Conservation (phyloP, 2,888 invertebrate genomes). For the Perizoma flavofasciatum region DNA sequence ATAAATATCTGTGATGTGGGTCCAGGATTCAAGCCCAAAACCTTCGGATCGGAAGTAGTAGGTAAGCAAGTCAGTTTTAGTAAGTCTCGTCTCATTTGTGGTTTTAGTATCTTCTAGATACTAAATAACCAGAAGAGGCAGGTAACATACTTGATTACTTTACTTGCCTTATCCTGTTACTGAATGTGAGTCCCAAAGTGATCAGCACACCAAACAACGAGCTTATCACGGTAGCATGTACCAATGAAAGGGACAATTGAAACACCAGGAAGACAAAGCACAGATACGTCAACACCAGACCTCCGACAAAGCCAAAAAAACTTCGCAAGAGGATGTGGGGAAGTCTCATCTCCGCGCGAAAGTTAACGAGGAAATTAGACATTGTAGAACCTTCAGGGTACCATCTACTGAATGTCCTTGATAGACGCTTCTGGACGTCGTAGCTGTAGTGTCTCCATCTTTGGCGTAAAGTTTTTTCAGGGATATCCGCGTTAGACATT, state of each 20-base stretch:
- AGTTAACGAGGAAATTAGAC: slow-evolving; percentile 57
- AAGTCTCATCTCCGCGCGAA: slow-evolving; percentile 76
- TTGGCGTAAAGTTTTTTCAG: slow-evolving; percentile 70
- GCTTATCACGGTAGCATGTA: slow-evolving; percentile 85
- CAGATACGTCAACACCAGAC: slow-evolving; percentile 85
- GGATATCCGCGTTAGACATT: slow-evolving; percentile 65
- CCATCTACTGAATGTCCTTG: slow-evolving; percentile 59
- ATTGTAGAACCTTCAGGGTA: slow-evolving; percentile 67
- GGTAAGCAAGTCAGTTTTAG: too few relatives aligned
- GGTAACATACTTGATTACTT: too few relatives aligned
- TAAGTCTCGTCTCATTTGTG: too few relatives aligned
- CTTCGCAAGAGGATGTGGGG: slow-evolving; percentile 86
- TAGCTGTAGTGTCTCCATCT: slow-evolving; percentile 75
- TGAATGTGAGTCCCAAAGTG: slow-evolving; percentile 88
- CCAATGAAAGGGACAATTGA: slow-evolving; percentile 85
- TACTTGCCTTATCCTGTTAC: slow-evolving; percentile 70
- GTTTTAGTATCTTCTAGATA: too few relatives aligned
- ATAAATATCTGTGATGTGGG: too few relatives aligned
- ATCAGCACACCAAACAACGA: slow-evolving; percentile 85
- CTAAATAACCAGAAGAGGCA: too few relatives aligned
- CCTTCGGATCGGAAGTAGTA: too few relatives aligned
- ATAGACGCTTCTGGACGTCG: slow-evolving; percentile 63
- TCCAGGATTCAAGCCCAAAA: too few relatives aligned
- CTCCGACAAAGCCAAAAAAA: slow-evolving; percentile 86
- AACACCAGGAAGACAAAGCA: slow-evolving; percentile 87